Conservation (phyloP, 2,797 vertebrate species). For the Enteromius argenteus region DNA sequence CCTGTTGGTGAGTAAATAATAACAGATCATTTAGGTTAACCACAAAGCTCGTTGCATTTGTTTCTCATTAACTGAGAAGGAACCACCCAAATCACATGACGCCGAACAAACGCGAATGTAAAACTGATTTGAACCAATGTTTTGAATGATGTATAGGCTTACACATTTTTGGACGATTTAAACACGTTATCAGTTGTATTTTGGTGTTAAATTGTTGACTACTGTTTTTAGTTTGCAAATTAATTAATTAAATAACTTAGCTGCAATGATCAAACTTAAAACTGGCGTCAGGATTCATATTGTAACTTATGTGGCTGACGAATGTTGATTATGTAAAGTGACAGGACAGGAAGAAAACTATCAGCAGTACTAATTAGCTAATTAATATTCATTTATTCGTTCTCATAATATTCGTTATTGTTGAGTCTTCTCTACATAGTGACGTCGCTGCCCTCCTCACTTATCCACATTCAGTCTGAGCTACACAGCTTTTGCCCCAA, state of each 20-base stretch:
- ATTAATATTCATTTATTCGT: not conserved
- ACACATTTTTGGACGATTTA: not conserved
- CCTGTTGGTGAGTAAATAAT: constrained; percentile 1
- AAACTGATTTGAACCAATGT: not conserved
- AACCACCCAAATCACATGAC: not conserved
- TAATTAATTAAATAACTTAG: not conserved
- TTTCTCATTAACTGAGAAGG: not conserved
- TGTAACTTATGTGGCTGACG: not conserved
- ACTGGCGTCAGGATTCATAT: not conserved
- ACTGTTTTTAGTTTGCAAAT: not conserved
- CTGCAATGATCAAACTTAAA: not conserved
- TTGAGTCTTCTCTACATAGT: not conserved
- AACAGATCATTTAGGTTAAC: not conserved
- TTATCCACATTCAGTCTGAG: constrained; percentile 1
- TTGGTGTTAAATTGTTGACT: not conserved
- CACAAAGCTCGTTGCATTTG: not conserved
- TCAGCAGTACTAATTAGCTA: not conserved
- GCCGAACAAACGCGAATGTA: not conserved
- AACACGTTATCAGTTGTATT: not conserved
- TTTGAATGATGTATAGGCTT: not conserved
- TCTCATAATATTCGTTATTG: not conserved
- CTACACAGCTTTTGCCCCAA: not conserved
- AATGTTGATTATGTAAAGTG: not conserved
- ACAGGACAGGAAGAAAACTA: not conserved
- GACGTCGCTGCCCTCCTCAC: not conserved